Evolutionary conservation across 2,888 invertebrate genomes (phyloP), one percentile per base, ranked within the genome.

Genomic region (Conistra vaccinii): DNA sequence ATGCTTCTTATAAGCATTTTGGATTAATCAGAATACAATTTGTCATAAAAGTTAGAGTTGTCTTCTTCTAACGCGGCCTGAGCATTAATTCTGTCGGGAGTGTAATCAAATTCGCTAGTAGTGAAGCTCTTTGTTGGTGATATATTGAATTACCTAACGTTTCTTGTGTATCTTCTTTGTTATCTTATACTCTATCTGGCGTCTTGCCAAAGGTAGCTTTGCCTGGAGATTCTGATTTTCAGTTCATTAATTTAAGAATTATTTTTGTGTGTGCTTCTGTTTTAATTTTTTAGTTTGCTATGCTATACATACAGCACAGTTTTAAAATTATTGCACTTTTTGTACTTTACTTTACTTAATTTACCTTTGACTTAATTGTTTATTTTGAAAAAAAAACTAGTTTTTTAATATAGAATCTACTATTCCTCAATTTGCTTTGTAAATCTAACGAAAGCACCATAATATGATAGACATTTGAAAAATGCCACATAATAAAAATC

Each of bases 21-120:
- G 81, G 86, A 86, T 87, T 89, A 84, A 85, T 86, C 85, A 78
- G 82, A 86, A 86, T 85, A 87, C 85, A 83, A 86, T 89, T 90
- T 83, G 86, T 87, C 82, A 78, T 81, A 78, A 84, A 86, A 83
- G 71, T 87, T 81, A 69, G 42, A 69, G 67, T 75, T 72, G 74
- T 72, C 69, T 73, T 66, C 70, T 76, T 69, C 60, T 73, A 67
- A 74, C 29, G 62, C 17, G 42, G 55, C 35, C 48, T 53, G 32
- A n/a, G 61, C 26, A 76, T 83, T 81, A 76, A 81, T 80, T 83
- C 80, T 78, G 55, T 72, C 62, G 68, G 53, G 45, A n/a, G n/a
- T 53, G 69, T 83, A 75, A 83, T 81, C 75, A 77, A 81, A 85
- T 86, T 80, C 23, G 23, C 32, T 68, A 63, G 57, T 68, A 73